Conservation (phyloP, 2,113 vertebrate genomes). For the Cottus gobio region DNA sequence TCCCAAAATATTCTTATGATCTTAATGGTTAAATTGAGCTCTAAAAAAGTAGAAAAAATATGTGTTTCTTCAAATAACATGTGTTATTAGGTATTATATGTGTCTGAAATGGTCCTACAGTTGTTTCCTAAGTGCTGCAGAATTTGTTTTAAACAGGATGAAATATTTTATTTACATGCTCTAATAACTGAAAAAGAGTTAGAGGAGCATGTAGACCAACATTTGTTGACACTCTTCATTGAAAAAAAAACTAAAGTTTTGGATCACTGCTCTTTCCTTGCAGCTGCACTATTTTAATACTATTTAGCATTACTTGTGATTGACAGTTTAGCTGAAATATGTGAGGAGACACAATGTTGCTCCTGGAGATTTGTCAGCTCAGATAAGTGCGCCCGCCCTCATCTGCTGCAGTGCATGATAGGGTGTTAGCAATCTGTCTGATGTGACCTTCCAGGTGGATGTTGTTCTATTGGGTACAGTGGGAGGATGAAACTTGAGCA, state of each 20-base stretch:
- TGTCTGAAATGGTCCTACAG: not conserved
- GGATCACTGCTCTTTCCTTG: constrained; percentile 7
- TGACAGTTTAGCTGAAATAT: not conserved
- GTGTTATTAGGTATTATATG: not conserved
- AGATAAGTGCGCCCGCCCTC: not conserved
- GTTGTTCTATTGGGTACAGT: constrained; percentile 29
- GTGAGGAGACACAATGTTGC: too few relatives aligned
- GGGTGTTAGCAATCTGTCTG: constrained; percentile 33
- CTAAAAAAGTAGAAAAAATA: not conserved
- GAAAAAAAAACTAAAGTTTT: constrained; percentile 11
- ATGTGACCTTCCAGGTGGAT: constrained; percentile 49
- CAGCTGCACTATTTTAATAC: constrained; percentile 1
- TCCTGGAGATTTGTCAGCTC: constrained; percentile 1
- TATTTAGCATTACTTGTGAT: not conserved
- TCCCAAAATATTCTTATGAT: not conserved
- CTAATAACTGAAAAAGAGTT: constrained; percentile 19
- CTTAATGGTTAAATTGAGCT: not conserved
- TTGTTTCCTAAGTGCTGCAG: not conserved
- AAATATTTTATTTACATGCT: constrained; percentile 21
- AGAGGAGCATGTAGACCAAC: constrained; percentile 35
- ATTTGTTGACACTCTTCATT: constrained; percentile 10
- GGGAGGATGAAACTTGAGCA: constrained; percentile 39
- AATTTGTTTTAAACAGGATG: not conserved
- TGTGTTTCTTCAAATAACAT: not conserved
- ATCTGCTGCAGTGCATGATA: constrained; percentile 16